phyloP scores from a whole-genome alignment of 2,888 invertebrate genomes.

The Pristionchus fissidentatus region DNA sequence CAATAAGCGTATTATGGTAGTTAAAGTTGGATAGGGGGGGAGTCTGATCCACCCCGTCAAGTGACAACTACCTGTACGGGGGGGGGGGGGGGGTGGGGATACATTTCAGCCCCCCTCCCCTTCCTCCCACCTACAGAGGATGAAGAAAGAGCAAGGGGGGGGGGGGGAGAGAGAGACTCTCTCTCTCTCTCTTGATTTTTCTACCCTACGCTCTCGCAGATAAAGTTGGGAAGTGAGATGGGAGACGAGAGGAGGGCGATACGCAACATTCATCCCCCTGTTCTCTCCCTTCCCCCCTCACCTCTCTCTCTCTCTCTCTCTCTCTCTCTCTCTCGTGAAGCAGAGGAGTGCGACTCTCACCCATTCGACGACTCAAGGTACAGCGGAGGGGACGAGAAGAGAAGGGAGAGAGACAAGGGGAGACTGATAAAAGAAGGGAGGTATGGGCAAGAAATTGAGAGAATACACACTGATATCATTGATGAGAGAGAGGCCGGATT shows the following conservation, averaged over 20 bases:
- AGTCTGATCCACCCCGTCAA: background rate
- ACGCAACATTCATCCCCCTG: slow-evolving; percentile 19
- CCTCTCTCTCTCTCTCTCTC: no score
- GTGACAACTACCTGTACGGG: slow-evolving; percentile 9
- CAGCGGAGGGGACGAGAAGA: background rate
- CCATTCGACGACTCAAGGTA: background rate
- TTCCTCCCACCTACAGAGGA: slow-evolving; percentile 8
- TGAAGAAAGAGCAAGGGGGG: background rate
- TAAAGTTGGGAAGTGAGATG: background rate
- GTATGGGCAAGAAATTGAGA: background rate
- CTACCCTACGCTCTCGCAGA: slow-evolving; percentile 1
- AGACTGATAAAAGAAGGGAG: background rate
- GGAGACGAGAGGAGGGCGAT: slow-evolving; percentile 7
- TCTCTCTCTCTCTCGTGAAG: background rate
- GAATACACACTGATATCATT: background rate
- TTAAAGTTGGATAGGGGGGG: background rate
- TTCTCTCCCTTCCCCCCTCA: background rate
- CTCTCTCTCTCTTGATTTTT: background rate
- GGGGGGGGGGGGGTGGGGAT: background rate
- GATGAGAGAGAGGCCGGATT: background rate
- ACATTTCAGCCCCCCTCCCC: background rate
- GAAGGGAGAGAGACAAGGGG: background rate
- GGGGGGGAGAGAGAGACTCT: background rate
- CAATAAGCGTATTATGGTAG: no score
- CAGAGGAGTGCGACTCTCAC: background rate